Evolutionary conservation across 2,888 invertebrate genomes (phyloP), one percentile per base, ranked within the genome.

Genomic region (Papilio gigon): DNA sequence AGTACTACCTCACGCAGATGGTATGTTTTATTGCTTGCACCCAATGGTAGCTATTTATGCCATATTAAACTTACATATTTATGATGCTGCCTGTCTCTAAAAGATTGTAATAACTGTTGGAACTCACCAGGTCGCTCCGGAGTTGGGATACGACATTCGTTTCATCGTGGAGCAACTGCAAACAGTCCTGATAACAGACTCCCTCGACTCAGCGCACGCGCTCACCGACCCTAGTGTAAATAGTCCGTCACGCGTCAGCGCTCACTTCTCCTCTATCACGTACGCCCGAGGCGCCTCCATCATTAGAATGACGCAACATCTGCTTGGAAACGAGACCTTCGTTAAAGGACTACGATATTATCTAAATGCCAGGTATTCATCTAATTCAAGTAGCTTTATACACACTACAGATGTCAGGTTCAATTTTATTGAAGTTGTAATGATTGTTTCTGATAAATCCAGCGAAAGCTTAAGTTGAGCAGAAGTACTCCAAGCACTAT

Each of bases 91-190:
- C 5, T 58, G n/a, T 11, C 25, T 58, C n/a, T 37, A 20, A 20
- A 50, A 22, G 14, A 27, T 22, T 20, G 12, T 25, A 22, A 11
- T 30, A 33, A 42, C 30, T 63, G 35, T n/a, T n/a, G 20, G 62
- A 35, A 22, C 64, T 65, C 56, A 64, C 70, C 66, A 91, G 91
- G 88, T 89, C 22, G 81, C 75, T 4, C 82, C 85, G 27, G 84
- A 87, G 0, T 73, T 90, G 14, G 90, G 89, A 9, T 91, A 73
- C 47, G 77, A 76, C 3, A 87, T 79, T 6, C 85, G 91, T 77
- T 97, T 96, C 77, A 93, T 96, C 1, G 90, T 95, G 0, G 94
- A 95, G 65, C 95, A 95, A 77, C 75, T 95, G 0, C 96, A 96
- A 40, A 78, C 83, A 0, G 94, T 94, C 0, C 90, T 96, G 82